phyloP scores from a whole-genome alignment of 2,113 vertebrate genomes.

The Sinocyclocheilus anshuiensis region DNA sequence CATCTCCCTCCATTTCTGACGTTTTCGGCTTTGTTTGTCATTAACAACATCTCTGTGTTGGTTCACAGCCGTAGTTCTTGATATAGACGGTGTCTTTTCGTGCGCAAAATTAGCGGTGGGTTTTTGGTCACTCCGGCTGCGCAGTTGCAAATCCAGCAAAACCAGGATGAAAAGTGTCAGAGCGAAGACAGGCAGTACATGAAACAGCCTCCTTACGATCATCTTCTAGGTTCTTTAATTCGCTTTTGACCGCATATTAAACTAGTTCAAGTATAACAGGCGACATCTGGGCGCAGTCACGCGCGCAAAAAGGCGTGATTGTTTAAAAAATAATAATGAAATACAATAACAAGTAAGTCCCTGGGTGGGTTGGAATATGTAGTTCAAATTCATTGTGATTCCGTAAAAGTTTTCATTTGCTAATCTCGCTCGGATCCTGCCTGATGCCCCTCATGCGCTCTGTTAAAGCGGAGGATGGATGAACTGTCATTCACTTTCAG shows the following conservation, averaged over 20 bases:
- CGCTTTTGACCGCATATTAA: background rate
- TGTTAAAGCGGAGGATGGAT: constrained; percentile 11
- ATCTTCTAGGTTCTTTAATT: background rate
- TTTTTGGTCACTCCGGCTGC: constrained; percentile 48
- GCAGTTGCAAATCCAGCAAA: constrained; percentile 69
- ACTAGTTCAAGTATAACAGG: background rate
- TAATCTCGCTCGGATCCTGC: background rate
- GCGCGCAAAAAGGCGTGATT: background rate
- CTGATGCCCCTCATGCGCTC: background rate
- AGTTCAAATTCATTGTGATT: background rate
- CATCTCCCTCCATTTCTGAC: background rate
- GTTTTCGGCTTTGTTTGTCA: background rate
- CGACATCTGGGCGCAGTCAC: background rate
- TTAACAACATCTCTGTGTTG: background rate
- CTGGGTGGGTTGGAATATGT: background rate
- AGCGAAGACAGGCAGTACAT: constrained; percentile 59
- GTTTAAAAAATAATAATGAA: background rate
- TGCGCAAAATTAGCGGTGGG: background rate
- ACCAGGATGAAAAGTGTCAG: constrained; percentile 66
- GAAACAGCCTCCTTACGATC: constrained; percentile 51
- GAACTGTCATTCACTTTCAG: constrained; percentile 13
- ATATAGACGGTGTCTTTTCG: background rate
- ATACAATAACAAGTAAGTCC: background rate
- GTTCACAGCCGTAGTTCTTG: background rate
- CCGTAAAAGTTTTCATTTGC: background rate